A percentile compares a stretch with the other conserved stretches of the same genome.
Conservation (phyloP, 2,113 vertebrate genomes). For the Tragelaphus scriptus region DNA sequence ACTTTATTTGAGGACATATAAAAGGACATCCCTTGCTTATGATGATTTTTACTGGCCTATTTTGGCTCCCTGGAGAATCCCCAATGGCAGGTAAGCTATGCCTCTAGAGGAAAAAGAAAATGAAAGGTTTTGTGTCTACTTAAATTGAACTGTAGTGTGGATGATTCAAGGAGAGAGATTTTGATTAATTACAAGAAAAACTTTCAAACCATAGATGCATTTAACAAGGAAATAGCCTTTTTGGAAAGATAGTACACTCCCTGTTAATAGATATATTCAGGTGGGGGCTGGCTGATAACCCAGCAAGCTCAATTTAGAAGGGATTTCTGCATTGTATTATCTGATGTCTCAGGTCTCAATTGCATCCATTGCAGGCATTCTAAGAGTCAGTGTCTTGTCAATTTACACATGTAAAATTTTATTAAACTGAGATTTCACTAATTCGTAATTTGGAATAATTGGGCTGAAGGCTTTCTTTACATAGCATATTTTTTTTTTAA, state of each 20-base stretch:
- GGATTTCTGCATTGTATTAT: neutral
- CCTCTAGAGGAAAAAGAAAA: neutral
- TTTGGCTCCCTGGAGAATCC: neutral
- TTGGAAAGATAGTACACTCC: neutral
- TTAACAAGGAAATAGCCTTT: neutral
- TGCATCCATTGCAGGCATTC: neutral
- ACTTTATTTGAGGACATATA: neutral
- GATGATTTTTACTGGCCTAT: neutral
- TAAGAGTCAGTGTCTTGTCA: neutral
- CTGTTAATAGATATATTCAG: neutral
- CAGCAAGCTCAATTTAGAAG: neutral
- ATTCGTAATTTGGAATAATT: constrained; percentile 34
- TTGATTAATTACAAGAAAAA: constrained; percentile 13
- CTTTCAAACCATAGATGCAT: neutral
- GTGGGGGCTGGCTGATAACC: neutral
- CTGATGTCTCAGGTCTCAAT: neutral
- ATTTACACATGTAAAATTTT: neutral
- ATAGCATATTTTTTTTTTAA: constrained; percentile 15
- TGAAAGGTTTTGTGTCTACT: neutral
- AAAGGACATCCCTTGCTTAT: neutral
- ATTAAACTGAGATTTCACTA: constrained; percentile 5
- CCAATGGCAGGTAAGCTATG: neutral
- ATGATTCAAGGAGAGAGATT: constrained; percentile 16
- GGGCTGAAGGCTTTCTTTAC: constrained; percentile 27
- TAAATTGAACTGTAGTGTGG: neutral